These are phyloP conservation scores for Anaspis maculata DNA, from an alignment of 2,888 invertebrate species.

Conservation along the genomic window DNA sequence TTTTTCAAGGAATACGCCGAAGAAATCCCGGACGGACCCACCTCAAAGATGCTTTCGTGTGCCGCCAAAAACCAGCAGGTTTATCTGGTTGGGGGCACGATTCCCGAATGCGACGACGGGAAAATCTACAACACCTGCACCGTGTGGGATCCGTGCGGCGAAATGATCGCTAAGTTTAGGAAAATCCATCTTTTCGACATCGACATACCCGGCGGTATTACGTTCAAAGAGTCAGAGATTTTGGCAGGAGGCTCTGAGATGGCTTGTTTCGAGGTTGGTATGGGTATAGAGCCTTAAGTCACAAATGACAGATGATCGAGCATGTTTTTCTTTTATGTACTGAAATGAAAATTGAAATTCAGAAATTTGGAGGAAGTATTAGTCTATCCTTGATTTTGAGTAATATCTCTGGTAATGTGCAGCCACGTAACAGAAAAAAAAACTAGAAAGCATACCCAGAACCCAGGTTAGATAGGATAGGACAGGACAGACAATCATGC, in stretches of 20 bases:
- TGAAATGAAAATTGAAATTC: too few species aligned
- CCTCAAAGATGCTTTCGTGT: constrained; percentile 59
- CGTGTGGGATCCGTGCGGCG: constrained; percentile 72
- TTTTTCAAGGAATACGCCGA: constrained; percentile 77
- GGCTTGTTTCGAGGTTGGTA: constrained; percentile 62
- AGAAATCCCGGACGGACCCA: constrained; percentile 68
- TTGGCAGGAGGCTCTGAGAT: constrained; percentile 67
- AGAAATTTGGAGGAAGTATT: too few species aligned
- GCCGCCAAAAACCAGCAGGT: constrained; percentile 69
- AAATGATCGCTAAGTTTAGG: constrained; percentile 70
- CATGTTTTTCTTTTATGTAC: too few species aligned
- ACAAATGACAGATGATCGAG: too few species aligned
- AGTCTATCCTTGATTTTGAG: too few species aligned
- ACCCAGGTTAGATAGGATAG: too few species aligned
- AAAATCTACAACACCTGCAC: constrained; percentile 79
- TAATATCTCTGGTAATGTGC: too few species aligned
- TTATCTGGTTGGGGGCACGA: constrained; percentile 81
- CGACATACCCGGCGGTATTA: constrained; percentile 86
- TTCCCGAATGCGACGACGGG: constrained; percentile 65
- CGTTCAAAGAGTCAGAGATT: constrained; percentile 85
- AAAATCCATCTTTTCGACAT: constrained; percentile 96
- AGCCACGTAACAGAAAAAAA: too few species aligned
- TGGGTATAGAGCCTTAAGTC: too few species aligned
- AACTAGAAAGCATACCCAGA: too few species aligned
- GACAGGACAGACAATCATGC: too few species aligned